These are phyloP conservation scores for Ancistrus triradiatus DNA, from an alignment of 2,113 vertebrate species.

Conservation along the genomic window DNA sequence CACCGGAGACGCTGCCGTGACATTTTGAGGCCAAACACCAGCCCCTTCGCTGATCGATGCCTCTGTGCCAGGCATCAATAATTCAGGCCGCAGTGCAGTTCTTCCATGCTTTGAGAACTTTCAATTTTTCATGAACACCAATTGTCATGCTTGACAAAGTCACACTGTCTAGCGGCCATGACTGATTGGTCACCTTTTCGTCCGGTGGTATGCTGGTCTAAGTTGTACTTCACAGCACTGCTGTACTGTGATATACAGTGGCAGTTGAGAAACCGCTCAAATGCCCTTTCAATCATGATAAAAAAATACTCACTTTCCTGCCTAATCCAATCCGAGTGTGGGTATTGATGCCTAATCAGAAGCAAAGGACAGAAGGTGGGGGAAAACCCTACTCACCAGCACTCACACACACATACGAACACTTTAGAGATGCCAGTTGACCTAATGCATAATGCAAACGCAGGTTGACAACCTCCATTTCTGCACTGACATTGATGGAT, in stretches of 20 bases:
- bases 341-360: too few relatives aligned
- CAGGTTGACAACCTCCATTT: too few relatives aligned
- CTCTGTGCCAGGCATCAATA: constrained; percentile 37
- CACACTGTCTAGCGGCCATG: background rate
- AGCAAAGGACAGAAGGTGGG: too few relatives aligned
- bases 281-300: too few relatives aligned
- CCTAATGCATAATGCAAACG: too few relatives aligned
- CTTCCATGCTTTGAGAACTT: constrained; percentile 27
- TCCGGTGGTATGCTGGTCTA: background rate
- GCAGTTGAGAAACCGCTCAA: too few relatives aligned
- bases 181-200: background rate
- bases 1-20: constrained; percentile 31
- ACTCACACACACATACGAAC: too few relatives aligned
- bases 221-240: background rate
- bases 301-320: too few relatives aligned
- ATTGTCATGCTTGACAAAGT: constrained; percentile 27
- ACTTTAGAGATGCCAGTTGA: too few relatives aligned
- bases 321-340: too few relatives aligned
- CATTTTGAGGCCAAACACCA: constrained; percentile 40
- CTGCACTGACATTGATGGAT: too few relatives aligned
- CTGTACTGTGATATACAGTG: background rate
- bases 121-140: constrained; percentile 37
- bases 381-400: too few relatives aligned
- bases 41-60: constrained; percentile 28
- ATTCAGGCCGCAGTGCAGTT: constrained; percentile 19